Evolutionary conservation across 1,140 invertebrate species (phyloP).

Genomic region (Zophobas atratus): DNA sequence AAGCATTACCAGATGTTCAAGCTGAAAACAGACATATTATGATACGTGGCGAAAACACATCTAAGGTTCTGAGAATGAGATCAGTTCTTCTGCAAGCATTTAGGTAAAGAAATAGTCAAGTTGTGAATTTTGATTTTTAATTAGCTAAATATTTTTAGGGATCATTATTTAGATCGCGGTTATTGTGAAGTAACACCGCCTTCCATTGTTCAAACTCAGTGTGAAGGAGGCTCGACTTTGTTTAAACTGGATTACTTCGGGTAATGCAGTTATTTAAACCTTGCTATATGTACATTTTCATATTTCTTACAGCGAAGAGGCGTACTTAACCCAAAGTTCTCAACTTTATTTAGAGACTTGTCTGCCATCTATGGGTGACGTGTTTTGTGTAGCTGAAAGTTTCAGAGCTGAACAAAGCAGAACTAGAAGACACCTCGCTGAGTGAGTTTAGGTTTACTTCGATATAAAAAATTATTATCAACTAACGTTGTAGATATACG

Average conservation of each 20-base stretch:
- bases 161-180: slow-evolving; percentile 89
- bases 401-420: slow-evolving; percentile 98
- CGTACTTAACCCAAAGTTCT: slow-evolving; percentile 97
- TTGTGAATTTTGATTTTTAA: background rate
- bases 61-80: slow-evolving; percentile 91
- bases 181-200: slow-evolving; percentile 98
- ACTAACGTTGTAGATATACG: slow-evolving; percentile 79
- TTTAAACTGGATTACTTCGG: slow-evolving; percentile 98
- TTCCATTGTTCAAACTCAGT: slow-evolving; percentile 95
- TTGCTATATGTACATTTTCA: background rate
- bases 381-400: slow-evolving; percentile 97
- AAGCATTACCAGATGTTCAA: slow-evolving; percentile 96
- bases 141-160: slow-evolving; percentile 70
- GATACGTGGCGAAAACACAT: slow-evolving; percentile 98
- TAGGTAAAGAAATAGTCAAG: slow-evolving; percentile 54
- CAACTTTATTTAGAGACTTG: slow-evolving; percentile 99
- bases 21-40: slow-evolving; percentile 99
- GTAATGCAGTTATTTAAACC: slow-evolving; percentile 68
- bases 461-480: too few species aligned
- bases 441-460: slow-evolving; percentile 72
- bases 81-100: slow-evolving; percentile 93
- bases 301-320: slow-evolving; percentile 79
- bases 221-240: slow-evolving; percentile 98
- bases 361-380: slow-evolving; percentile 94
- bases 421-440: slow-evolving; percentile 96